phyloP scores from a whole-genome alignment of 2,797 vertebrate genomes.

The Enteromius unitaeniatus region DNA sequence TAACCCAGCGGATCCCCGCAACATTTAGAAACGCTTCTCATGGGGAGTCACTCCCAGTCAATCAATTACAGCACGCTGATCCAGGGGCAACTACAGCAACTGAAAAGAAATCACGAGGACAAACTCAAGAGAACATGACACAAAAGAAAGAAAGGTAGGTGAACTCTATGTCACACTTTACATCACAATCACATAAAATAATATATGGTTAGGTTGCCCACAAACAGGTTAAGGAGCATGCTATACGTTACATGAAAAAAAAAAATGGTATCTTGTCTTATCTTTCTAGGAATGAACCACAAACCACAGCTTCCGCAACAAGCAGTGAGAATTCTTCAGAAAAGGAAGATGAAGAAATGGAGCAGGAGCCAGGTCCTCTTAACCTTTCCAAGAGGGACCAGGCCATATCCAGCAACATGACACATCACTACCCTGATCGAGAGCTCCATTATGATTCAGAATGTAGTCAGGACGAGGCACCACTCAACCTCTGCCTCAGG shows the following conservation, averaged over 20 bases:
- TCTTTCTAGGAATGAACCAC: slow-evolving; percentile 63
- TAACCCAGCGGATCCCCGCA: slow-evolving; percentile 79
- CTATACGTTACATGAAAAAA: background rate
- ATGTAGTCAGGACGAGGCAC: slow-evolving; percentile 77
- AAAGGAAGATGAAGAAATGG: slow-evolving; percentile 64
- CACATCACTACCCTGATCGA: slow-evolving; percentile 49
- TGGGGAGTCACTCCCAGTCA: slow-evolving; percentile 34
- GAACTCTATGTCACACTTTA: background rate
- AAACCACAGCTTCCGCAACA: slow-evolving; percentile 37
- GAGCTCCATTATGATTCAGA: slow-evolving; percentile 63
- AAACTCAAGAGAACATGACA: slow-evolving; percentile 59
- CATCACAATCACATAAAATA: background rate
- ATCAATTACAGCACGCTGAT: slow-evolving; percentile 57
- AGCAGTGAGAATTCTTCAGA: slow-evolving; percentile 53
- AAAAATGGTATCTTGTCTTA: slow-evolving; percentile 1
- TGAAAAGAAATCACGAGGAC: slow-evolving; percentile 64
- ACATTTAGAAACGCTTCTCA: slow-evolving; percentile 59
- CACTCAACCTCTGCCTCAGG: slow-evolving; percentile 93
- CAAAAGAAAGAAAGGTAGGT: slow-evolving; percentile 67
- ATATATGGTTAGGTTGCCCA: background rate
- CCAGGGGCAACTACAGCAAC: slow-evolving; percentile 67
- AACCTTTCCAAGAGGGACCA: slow-evolving; percentile 89
- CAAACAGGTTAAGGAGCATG: background rate
- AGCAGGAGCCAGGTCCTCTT: slow-evolving; percentile 81
- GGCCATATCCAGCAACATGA: slow-evolving; percentile 51